A percentile compares a stretch with the other conserved stretches of the same genome.
Conservation (phyloP, 2,113 vertebrate species). For the Zosterops borbonicus region DNA sequence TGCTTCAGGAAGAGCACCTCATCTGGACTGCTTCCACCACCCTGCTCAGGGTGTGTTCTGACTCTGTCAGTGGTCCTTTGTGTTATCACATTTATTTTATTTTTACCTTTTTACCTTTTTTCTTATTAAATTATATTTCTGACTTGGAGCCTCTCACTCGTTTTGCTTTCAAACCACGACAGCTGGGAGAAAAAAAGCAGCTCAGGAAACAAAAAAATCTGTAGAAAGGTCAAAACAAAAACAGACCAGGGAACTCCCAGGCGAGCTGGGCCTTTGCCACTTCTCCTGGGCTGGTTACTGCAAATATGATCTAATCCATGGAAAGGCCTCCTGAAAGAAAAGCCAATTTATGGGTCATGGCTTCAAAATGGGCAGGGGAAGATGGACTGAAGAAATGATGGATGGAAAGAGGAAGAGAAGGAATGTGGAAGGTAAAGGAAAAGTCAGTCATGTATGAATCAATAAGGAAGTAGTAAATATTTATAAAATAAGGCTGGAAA, state of each 20-base stretch:
- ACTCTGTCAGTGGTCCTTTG: no score
- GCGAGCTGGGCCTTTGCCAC: not conserved
- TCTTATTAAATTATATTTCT: no score
- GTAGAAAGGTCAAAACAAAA: not conserved
- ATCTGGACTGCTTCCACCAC: no score
- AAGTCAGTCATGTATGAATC: not conserved
- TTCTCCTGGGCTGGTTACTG: not conserved
- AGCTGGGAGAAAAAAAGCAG: not conserved
- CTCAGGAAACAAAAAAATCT: not conserved
- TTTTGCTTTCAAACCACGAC: no score
- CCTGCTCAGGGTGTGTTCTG: no score
- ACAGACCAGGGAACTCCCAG: not conserved
- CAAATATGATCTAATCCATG: not conserved
- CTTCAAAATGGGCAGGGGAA: not conserved
- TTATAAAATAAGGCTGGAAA: not conserved
- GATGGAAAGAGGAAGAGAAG: not conserved
- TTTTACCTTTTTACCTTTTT: no score
- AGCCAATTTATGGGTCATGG: not conserved
- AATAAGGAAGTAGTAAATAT: not conserved
- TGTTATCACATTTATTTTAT: no score
- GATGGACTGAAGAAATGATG: not conserved
- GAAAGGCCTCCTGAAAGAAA: not conserved
- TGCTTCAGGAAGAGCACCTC: no score
- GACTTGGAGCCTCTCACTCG: no score
- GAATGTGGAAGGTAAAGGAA: not conserved